phyloP scores from a whole-genome alignment of 2,113 vertebrate species.

The Cricetomys ansorgei region DNA sequence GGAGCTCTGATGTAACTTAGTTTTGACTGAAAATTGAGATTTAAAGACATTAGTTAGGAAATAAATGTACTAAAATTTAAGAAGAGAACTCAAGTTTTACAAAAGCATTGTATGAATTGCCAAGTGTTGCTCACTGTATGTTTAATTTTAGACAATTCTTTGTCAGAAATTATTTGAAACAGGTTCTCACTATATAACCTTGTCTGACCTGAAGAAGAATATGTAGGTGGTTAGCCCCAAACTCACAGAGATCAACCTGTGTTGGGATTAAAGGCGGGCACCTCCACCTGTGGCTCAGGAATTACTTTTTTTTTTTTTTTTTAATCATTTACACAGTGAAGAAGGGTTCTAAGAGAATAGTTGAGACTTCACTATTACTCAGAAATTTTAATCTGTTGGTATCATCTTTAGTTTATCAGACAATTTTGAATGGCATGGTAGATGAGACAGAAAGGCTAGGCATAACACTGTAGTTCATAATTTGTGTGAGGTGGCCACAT shows the following conservation, averaged over 20 bases:
- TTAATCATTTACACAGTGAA: constrained; percentile 39
- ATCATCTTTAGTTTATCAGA: not conserved
- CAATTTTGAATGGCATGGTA: constrained; percentile 33
- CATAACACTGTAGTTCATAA: constrained; percentile 15
- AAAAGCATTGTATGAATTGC: not conserved
- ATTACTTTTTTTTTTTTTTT: constrained; percentile 40
- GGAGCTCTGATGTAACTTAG: not conserved
- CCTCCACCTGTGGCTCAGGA: not conserved
- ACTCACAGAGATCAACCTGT: not conserved
- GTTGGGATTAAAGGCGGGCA: not conserved
- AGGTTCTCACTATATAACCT: not conserved
- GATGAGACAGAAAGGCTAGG: not conserved
- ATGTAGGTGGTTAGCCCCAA: not conserved
- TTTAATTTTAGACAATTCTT: constrained; percentile 25
- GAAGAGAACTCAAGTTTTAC: not conserved
- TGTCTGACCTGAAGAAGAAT: not conserved
- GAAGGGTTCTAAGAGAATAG: constrained; percentile 26
- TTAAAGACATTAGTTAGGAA: not conserved
- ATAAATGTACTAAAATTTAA: not conserved
- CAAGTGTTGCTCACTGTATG: not conserved
- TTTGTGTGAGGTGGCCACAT: not conserved
- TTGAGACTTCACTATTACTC: constrained; percentile 3
- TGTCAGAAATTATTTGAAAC: not conserved
- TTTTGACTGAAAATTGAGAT: constrained; percentile 20
- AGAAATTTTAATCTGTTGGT: constrained; percentile 28